A percentile compares a stretch with the other conserved stretches of the same genome.
phyloP scores from a whole-genome alignment of 2,888 invertebrate species.

The Chironomus tentans region DNA sequence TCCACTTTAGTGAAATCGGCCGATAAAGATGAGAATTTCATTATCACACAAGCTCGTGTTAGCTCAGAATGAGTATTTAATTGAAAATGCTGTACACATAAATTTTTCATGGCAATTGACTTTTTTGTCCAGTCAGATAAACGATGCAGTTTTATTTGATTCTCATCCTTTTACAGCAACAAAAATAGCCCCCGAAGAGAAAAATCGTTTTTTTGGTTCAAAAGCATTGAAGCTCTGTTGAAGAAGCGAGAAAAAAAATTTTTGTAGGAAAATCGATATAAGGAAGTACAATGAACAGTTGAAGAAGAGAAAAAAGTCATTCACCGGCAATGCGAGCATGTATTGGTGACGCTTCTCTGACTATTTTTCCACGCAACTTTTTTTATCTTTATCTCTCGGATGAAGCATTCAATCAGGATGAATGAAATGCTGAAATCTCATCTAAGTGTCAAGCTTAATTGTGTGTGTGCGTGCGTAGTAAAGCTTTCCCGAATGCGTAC shows the following conservation, averaged over 20 bases:
- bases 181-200: background rate
- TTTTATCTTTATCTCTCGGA: background rate
- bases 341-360: constrained; percentile 4
- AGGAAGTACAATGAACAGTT: constrained; percentile 24
- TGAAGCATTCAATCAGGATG: background rate
- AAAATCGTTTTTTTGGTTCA: background rate
- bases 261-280: constrained; percentile 19
- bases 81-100: no score
- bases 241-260: background rate
- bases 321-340: constrained; percentile 12
- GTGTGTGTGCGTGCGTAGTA: background rate
- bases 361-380: constrained; percentile 2
- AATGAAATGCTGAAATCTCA: background rate
- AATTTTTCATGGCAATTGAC: no score
- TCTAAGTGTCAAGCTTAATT: no score
- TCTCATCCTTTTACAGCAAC: no score
- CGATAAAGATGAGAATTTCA: background rate
- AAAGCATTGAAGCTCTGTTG: background rate
- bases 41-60: no score
- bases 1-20: no score
- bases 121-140: background rate
- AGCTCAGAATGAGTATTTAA: no score
- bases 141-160: no score
- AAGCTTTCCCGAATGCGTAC: constrained; percentile 16
- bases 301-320: constrained; percentile 20